A percentile compares a stretch with the other conserved stretches of the same genome.
phyloP scores from a whole-genome alignment of 2,888 invertebrate genomes.

The Dastarcus helophoroides region DNA sequence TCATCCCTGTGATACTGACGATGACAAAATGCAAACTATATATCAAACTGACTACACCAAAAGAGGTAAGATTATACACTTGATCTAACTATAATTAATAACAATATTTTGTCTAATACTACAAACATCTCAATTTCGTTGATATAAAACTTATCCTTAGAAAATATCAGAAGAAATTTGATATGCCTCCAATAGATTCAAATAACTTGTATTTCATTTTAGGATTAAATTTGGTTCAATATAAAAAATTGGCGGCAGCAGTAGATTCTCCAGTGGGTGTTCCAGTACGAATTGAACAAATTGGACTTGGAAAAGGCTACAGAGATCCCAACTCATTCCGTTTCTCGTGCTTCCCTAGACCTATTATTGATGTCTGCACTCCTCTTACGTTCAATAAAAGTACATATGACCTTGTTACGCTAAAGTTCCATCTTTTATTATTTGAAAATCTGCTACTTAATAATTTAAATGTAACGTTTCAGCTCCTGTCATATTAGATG shows the following conservation, averaged over 20 bases:
- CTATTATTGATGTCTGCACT: constrained; percentile 43
- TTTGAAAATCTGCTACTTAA: constrained; percentile 7
- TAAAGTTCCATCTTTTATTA: constrained; percentile 20
- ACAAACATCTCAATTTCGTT: too few relatives aligned
- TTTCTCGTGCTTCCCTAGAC: constrained; percentile 42
- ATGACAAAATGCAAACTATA: constrained; percentile 50
- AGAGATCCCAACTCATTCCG: constrained; percentile 52
- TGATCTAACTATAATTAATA: too few relatives aligned
- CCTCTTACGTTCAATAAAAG: constrained; percentile 29
- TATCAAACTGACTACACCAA: constrained; percentile 51
- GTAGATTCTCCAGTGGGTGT: constrained; percentile 48
- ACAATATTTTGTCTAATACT: too few relatives aligned
- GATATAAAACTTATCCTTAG: too few relatives aligned
- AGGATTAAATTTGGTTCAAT: constrained; percentile 42
- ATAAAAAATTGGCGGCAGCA: constrained; percentile 47
- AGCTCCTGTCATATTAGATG: constrained; percentile 41
- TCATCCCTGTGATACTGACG: constrained; percentile 50
- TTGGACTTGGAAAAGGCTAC: constrained; percentile 47
- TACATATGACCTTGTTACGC: too few relatives aligned
- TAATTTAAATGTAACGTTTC: too few relatives aligned
- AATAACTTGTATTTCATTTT: too few relatives aligned
- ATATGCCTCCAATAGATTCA: too few relatives aligned
- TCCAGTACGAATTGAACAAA: constrained; percentile 44
- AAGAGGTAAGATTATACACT: too few relatives aligned
- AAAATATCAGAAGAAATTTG: too few relatives aligned